Percentiles rank a stretch among this genome's conserved stretches.
Conservation (phyloP, 1,140 invertebrate genomes). For the Nymphalis io region DNA sequence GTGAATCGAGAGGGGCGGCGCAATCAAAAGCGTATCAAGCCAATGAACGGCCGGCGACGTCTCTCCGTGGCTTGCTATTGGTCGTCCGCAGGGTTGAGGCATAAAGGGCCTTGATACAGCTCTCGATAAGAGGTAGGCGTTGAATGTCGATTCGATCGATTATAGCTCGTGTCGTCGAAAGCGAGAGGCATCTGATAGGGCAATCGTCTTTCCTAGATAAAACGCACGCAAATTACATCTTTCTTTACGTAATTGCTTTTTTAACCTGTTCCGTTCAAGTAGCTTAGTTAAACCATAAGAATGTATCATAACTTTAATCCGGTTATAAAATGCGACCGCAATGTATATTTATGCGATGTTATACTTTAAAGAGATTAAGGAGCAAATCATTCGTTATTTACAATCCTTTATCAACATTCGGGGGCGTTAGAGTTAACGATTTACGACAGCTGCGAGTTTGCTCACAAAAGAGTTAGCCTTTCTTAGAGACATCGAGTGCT, state of each 20-base stretch:
- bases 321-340: constrained; percentile 46
- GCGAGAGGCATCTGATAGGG: constrained; percentile 35
- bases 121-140: constrained; percentile 76
- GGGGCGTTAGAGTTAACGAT: constrained; percentile 62
- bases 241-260: not conserved
- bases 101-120: constrained; percentile 73
- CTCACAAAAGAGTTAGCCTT: constrained; percentile 68
- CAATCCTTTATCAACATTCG: constrained; percentile 65
- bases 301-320: constrained; percentile 45
- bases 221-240: not conserved
- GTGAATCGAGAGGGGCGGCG: constrained; percentile 73
- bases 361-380: constrained; percentile 60
- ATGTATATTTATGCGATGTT: constrained; percentile 22
- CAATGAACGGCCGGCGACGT: constrained; percentile 58
- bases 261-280: not conserved
- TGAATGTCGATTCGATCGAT: constrained; percentile 71
- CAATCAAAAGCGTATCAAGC: constrained; percentile 78
- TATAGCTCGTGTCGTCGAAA: constrained; percentile 56
- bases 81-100: constrained; percentile 59
- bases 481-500: constrained; percentile 75
- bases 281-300: constrained; percentile 6
- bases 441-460: constrained; percentile 57
- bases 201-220: constrained; percentile 20
- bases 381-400: constrained; percentile 70
- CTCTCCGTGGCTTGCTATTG: constrained; percentile 55